These are phyloP conservation scores for Neodontobutis hainanensis DNA, from an alignment of 2,113 vertebrate species.

Conservation along the genomic window DNA sequence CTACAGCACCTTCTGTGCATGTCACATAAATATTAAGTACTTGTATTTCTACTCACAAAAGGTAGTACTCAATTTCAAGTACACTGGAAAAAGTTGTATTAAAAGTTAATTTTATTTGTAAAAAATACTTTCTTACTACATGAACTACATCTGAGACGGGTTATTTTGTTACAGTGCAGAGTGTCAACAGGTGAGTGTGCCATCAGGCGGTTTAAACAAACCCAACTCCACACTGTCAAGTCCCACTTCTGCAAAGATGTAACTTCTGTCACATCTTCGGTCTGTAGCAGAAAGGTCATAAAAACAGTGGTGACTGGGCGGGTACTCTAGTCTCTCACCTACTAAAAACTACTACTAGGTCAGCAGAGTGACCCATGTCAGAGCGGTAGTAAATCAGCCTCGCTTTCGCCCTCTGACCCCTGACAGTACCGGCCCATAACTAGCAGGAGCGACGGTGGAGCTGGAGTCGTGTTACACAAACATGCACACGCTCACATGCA, in stretches of 20 bases:
- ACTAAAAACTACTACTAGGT: conserved; percentile 29
- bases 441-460: conserved; percentile 1
- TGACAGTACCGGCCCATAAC: not conserved
- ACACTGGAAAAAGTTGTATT: too few species aligned
- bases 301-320: not conserved
- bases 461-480: conserved; percentile 21
- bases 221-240: conserved; percentile 15
- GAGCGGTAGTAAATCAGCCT: conserved; percentile 33
- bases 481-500: not conserved
- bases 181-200: conserved; percentile 54
- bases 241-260: not conserved
- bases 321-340: not conserved
- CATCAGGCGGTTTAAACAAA: not conserved
- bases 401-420: conserved; percentile 26
- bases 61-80: too few species aligned
- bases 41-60: too few species aligned
- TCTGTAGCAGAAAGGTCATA: not conserved
- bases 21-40: too few species aligned
- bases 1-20: too few species aligned
- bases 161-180: conserved; percentile 53
- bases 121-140: too few species aligned
- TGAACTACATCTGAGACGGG: conserved; percentile 16
- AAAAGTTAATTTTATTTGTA: too few species aligned
- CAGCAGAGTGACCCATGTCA: conserved; percentile 1
- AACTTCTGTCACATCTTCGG: not conserved